Base-by-base conservation (phyloP, 2,888 invertebrate genomes). In the Rotaria macrura region DNA sequence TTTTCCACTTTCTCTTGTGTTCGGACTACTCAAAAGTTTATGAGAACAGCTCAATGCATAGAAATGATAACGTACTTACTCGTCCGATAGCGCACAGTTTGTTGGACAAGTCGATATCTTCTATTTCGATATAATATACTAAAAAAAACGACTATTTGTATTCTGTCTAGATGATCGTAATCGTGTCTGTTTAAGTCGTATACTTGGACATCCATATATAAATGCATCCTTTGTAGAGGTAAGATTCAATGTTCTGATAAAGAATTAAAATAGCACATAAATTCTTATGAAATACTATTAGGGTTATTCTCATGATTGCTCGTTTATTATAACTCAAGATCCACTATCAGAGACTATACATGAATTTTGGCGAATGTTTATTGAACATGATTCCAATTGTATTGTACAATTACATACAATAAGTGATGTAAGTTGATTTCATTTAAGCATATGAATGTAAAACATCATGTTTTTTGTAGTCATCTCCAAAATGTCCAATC, bases 331-430 rank as follows among this genome's bases (percentile, higher is more conserved):
- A 10, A 79, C 79, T 9, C 79, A 79, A 79, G 79, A 79, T 79
- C 79, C 79, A 79, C 43, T 79, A 43, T n/a, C 20, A 79, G 79
- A 79, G n/a, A 79, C 79, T 0, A 43, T 79, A 43, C 79, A 40
- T 43, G 79, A 79, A 43, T 79, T 79, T 43, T 79, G 79, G 79
- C 40, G 79, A 79, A 43, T 79, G 79, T 79, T 79, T 79, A 79
- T 79, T 79, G 79, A 79, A 79, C 79, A 79, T 79, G 79, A 79
- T 40, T 79, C 79, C 2, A 79, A 79, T 79, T 79, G 79, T 43
- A 79, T 79, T 79, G 79, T 79, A 43, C 79, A 79, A 43, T 79
- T 79, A 43, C 79, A 79, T 79, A 79, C 43, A 25, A 43, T 43
- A 7, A n/a, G 4, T 79, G 79, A 79, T 9, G 79, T 79, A 43